These are phyloP conservation scores for Digitonthophagus gazella DNA, from an alignment of 2,888 invertebrate genomes.

Conservation along the genomic window DNA sequence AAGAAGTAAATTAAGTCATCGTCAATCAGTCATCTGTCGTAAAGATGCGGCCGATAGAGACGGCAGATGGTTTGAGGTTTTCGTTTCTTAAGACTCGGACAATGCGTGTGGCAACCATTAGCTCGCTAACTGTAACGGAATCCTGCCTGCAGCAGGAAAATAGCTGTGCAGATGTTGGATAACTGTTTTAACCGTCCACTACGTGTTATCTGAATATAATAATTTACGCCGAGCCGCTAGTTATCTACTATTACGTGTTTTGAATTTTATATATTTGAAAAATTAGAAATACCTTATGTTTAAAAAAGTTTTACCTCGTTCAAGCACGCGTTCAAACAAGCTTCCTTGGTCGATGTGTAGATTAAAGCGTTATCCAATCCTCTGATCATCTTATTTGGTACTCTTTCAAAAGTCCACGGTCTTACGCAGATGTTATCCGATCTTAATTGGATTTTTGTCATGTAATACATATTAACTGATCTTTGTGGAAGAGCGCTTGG, in stretches of 20 bases:
- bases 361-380: slow-evolving; percentile 89
- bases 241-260: too few species aligned
- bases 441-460: slow-evolving; percentile 87
- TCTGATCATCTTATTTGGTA: slow-evolving; percentile 88
- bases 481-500: slow-evolving; percentile 80
- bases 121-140: neutral
- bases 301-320: slow-evolving; percentile 66
- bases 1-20: neutral
- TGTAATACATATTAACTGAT: slow-evolving; percentile 90
- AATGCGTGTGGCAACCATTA: neutral
- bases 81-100: neutral
- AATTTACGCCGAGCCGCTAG: too few species aligned
- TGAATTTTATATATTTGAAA: too few species aligned
- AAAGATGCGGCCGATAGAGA: neutral
- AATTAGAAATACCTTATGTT: neutral
- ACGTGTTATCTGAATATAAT: too few species aligned
- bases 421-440: slow-evolving; percentile 89
- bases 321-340: slow-evolving; percentile 87
- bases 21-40: neutral
- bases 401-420: slow-evolving; percentile 91
- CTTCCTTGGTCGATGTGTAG: slow-evolving; percentile 92
- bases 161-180: neutral
- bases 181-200: neutral
- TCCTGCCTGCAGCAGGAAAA: neutral
- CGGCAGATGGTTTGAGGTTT: neutral